Evolutionary conservation across 1,140 invertebrate species (phyloP).

Genomic region (Eurosta solidaginis): DNA sequence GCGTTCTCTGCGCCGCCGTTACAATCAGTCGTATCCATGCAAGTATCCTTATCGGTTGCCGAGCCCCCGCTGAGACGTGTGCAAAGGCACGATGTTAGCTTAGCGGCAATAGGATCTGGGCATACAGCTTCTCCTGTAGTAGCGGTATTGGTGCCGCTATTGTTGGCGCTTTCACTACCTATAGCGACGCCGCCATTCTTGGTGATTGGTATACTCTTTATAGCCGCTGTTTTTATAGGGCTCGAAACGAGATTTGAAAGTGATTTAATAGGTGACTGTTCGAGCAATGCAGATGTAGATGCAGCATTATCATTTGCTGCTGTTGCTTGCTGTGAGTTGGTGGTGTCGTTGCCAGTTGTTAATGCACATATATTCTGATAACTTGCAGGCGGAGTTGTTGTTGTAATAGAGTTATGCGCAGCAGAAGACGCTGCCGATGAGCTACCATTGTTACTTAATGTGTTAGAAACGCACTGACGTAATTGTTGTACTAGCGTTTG

Average conservation of each 20-base stretch:
- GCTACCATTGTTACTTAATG: neutral
- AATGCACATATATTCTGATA: neutral
- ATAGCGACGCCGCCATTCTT: neutral
- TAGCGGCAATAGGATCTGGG: constrained; percentile 60
- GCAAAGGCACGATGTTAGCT: constrained; percentile 60
- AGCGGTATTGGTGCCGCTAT: constrained; percentile 7
- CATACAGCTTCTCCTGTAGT: constrained; percentile 37
- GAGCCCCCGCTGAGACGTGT: constrained; percentile 45
- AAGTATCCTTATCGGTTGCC: constrained; percentile 7
- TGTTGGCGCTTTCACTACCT: constrained; percentile 1
- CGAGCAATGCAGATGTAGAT: constrained; percentile 58
- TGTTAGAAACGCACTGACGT: neutral
- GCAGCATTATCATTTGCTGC: constrained; percentile 52
- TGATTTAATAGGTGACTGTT: constrained; percentile 67
- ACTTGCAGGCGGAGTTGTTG: constrained; percentile 11
- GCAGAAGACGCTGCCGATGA: neutral
- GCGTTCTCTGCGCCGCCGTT: neutral
- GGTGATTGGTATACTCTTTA: constrained; percentile 58
- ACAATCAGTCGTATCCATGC: neutral
- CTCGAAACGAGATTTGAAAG: constrained; percentile 66
- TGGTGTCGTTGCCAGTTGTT: neutral
- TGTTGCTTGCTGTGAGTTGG: neutral
- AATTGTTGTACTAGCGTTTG: neutral
- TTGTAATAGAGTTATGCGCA: neutral
- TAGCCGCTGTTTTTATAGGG: constrained; percentile 61